These are phyloP conservation scores for Kryptolebias marmoratus DNA, from an alignment of 2,113 vertebrate species.

Conservation along the genomic window DNA sequence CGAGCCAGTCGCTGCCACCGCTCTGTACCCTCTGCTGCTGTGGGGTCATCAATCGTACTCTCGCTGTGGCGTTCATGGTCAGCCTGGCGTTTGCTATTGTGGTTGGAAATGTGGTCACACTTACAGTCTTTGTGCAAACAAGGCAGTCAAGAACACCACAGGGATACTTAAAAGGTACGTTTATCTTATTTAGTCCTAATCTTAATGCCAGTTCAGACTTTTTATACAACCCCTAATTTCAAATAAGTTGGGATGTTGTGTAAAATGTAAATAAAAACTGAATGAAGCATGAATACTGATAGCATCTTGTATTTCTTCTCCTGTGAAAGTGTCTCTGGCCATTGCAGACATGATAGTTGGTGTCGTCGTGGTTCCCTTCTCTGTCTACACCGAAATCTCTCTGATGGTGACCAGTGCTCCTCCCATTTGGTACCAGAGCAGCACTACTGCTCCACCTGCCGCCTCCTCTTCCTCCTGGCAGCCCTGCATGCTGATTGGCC, in stretches of 20 bases:
- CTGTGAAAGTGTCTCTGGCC: conserved; percentile 80
- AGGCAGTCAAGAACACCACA: conserved; percentile 83
- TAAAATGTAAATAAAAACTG: too few relatives aligned
- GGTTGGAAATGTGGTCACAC: conserved; percentile 82
- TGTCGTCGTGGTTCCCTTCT: conserved; percentile 84
- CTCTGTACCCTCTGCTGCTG: conserved; percentile 80
- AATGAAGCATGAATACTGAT: too few relatives aligned
- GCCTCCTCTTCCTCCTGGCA: conserved; percentile 60
- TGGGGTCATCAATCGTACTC: conserved; percentile 71
- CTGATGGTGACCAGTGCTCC: conserved; percentile 76
- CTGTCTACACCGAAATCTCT: conserved; percentile 82
- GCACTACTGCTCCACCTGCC: conserved; percentile 13
- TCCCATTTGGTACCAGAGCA: conserved; percentile 73
- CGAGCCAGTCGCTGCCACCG: conserved; percentile 57
- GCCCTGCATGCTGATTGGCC: conserved; percentile 84
- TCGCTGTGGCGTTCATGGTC: conserved; percentile 83
- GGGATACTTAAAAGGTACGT: conserved; percentile 84
- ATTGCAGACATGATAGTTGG: conserved; percentile 85
- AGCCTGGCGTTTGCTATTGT: conserved; percentile 81
- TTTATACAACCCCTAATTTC: not conserved
- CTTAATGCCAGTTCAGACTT: not conserved
- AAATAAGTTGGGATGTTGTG: too few relatives aligned
- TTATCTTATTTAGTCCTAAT: not conserved
- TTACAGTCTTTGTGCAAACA: conserved; percentile 83
- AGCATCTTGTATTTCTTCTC: not conserved